Percentiles rank a stretch among this genome's conserved stretches.
Conservation (phyloP, 1,140 invertebrate species). For the Drosophila bocki region DNA sequence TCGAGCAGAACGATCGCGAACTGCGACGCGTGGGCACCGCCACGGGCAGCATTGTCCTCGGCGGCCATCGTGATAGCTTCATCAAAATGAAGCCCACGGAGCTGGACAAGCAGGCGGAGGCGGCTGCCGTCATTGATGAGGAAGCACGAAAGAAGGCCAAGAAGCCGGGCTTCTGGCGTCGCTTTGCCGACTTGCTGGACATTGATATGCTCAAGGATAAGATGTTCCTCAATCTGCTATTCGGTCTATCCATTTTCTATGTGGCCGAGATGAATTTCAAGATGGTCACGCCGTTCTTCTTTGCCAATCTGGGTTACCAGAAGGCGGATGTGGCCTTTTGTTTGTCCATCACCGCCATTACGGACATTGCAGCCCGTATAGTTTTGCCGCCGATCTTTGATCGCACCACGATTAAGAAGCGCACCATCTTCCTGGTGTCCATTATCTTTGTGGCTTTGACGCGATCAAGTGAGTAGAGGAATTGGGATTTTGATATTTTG, state of each 20-base stretch:
- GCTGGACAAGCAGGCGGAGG: constrained; percentile 69
- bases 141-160: constrained; percentile 69
- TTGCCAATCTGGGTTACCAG: constrained; percentile 88
- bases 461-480: constrained; percentile 88
- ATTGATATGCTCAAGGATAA: constrained; percentile 88
- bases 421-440: constrained; percentile 89
- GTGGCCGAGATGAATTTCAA: constrained; percentile 91
- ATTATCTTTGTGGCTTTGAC: constrained; percentile 89
- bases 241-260: constrained; percentile 90
- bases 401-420: constrained; percentile 88
- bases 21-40: constrained; percentile 80
- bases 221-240: constrained; percentile 89
- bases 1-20: constrained; percentile 81
- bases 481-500: neutral
- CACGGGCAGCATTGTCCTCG: constrained; percentile 65
- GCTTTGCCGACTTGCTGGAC: constrained; percentile 87
- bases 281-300: constrained; percentile 91
- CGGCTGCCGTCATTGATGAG: constrained; percentile 50
- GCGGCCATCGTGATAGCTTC: constrained; percentile 78
- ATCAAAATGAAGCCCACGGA: constrained; percentile 84
- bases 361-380: constrained; percentile 89
- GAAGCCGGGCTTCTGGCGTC: constrained; percentile 85
- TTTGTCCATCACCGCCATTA: constrained; percentile 90
- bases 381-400: constrained; percentile 90
- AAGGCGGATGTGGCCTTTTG: constrained; percentile 89